Base-by-base conservation (phyloP, 1,140 invertebrate species). In the Rhopalosiphum maidis region DNA sequence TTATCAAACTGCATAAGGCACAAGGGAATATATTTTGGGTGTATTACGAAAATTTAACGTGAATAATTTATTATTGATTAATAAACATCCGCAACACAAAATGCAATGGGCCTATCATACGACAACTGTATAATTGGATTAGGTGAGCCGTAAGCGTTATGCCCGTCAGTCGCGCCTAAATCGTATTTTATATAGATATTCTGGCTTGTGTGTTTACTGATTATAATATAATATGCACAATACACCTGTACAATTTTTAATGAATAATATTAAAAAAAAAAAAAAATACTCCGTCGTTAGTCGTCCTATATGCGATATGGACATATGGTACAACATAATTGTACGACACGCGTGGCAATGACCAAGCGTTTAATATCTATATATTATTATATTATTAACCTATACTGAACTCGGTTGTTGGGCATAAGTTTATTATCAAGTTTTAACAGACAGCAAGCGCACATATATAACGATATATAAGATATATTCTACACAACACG, bases 11-110 rank as follows among this genome's bases (percentile, higher is more conserved):
- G 15, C 30, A 18, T 18, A 5, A n/a, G 60, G 60, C n/a, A 60
- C 60, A 8, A 8, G 15, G 7, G 60, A 77, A 77, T n/a, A 77
- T 15, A 18, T n/a, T 77, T 77, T 77, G 4, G 1, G 15, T n/a
- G 18, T 18, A n/a, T 77, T 77, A 6, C 30, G 60, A 18, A 5
- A 11, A n/a, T 77, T 77, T 77, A 4, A 18, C n/a, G 60, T 18
- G 60, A 77, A n/a, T 77, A 77, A 77, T 77, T 77, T n/a, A n/a
- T 77, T 77, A n/a, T n/a, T 77, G n/a, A 77, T 35, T 77, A 77
- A 77, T 77, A n/a, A 77, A 35, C n/a, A n/a, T 77, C 15, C 15
- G 18, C 30, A 6, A n/a, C 15, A n/a, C 15, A n/a, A n/a, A 77
- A n/a, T 35, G 21, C 60, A 77, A 77, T 18, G 60, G n/a, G n/a